Conservation (phyloP, 1,140 invertebrate genomes). For the Drosophila athabasca region DNA sequence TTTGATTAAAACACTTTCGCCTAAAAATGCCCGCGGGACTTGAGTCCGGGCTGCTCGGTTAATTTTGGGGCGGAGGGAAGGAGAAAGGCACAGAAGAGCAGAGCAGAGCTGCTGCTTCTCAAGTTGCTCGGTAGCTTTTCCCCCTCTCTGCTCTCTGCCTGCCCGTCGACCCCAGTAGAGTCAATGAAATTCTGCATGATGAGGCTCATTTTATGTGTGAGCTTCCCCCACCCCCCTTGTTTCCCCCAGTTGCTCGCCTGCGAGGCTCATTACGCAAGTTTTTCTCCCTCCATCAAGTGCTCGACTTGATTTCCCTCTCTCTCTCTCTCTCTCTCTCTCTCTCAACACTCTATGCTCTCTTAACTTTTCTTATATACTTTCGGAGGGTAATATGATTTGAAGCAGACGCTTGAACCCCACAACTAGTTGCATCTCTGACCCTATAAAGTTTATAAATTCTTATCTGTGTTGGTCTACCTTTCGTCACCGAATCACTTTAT, state of each 20-base stretch:
- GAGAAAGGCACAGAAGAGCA: not conserved
- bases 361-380: too few relatives aligned
- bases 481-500: too few relatives aligned
- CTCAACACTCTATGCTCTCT: too few relatives aligned
- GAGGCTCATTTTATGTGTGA: constrained; percentile 53
- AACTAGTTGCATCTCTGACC: too few relatives aligned
- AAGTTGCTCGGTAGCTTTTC: constrained; percentile 25
- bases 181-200: constrained; percentile 58
- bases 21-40: constrained; percentile 68
- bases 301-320: constrained; percentile 41
- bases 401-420: too few relatives aligned
- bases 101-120: constrained; percentile 7
- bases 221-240: constrained; percentile 25
- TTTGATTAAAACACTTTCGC: constrained; percentile 72
- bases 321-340: constrained; percentile 2
- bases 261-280: constrained; percentile 71
- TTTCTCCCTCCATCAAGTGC: constrained; percentile 31
- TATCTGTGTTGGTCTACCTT: too few relatives aligned
- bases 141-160: constrained; percentile 16
- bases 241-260: constrained; percentile 27
- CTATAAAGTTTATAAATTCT: too few relatives aligned
- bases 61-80: constrained; percentile 59
- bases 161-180: constrained; percentile 36
- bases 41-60: constrained; percentile 51
- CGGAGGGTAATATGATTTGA: too few relatives aligned